These are phyloP conservation scores for Platichthys stellatus DNA, from an alignment of 2,113 vertebrate genomes.

Conservation along the genomic window DNA sequence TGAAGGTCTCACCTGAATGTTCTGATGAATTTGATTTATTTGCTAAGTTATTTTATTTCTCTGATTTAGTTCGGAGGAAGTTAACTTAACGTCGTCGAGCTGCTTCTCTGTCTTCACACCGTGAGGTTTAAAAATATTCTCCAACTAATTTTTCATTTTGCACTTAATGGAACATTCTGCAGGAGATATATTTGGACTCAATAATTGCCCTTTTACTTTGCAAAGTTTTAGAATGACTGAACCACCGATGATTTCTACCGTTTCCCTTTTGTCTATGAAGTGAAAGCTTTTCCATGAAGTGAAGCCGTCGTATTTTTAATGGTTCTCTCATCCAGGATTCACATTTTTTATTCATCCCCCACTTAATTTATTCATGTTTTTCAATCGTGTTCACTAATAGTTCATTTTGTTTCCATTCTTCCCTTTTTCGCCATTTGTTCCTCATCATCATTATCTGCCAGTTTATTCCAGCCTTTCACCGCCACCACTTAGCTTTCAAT, in stretches of 20 bases:
- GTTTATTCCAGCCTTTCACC: slow-evolving; percentile 51
- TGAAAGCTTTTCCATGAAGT: slow-evolving; percentile 43
- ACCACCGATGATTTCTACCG: slow-evolving; percentile 2
- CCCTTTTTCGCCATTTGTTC: slow-evolving; percentile 53
- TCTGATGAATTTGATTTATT: slow-evolving; percentile 5
- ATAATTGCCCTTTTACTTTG: slow-evolving; percentile 20
- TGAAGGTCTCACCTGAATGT: slow-evolving; percentile 50
- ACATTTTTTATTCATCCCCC: slow-evolving; percentile 42
- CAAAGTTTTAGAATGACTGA: slow-evolving; percentile 2
- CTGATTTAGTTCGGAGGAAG: neutral
- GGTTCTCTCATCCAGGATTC: slow-evolving; percentile 20
- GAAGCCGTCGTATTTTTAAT: slow-evolving; percentile 36
- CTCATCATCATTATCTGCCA: slow-evolving; percentile 36
- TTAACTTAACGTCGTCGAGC: neutral
- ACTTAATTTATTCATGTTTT: slow-evolving; percentile 60
- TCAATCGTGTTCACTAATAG: slow-evolving; percentile 49
- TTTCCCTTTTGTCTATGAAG: slow-evolving; percentile 5
- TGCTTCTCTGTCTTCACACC: slow-evolving; percentile 11
- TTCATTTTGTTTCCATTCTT: slow-evolving; percentile 54
- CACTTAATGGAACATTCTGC: slow-evolving; percentile 1
- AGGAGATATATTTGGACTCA: slow-evolving; percentile 19
- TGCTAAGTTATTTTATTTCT: slow-evolving; percentile 13
- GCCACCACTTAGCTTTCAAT: slow-evolving; percentile 49
- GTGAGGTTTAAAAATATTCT: neutral
- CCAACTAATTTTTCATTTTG: neutral